phyloP scores from a whole-genome alignment of 35 echinoderm and acorn worm species.

The Lytechinus pictus region DNA sequence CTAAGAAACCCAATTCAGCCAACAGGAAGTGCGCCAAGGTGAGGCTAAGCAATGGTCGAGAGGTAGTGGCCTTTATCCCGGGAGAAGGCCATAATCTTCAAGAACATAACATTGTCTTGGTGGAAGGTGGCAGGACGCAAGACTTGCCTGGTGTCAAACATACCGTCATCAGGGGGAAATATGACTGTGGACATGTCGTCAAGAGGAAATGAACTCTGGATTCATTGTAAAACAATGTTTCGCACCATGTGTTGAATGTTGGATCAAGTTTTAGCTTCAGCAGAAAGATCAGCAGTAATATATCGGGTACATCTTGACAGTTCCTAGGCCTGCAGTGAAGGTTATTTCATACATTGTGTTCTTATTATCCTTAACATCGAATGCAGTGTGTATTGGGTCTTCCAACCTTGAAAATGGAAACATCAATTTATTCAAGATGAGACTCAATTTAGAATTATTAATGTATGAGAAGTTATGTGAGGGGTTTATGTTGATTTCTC shows the following conservation, averaged over 20 bases:
- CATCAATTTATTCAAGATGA: too few relatives aligned
- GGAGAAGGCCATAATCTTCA: conserved; percentile 94
- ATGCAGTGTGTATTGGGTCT: too few relatives aligned
- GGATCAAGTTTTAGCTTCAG: not conserved
- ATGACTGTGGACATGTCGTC: conserved; percentile 92
- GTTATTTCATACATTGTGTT: not conserved
- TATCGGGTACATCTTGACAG: not conserved
- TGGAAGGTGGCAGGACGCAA: conserved; percentile 94
- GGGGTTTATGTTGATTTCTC: too few relatives aligned
- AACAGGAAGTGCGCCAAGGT: conserved; percentile 94
- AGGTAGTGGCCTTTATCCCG: conserved; percentile 91
- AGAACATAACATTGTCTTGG: conserved; percentile 96
- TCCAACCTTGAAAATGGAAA: too few relatives aligned
- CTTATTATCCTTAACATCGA: not conserved
- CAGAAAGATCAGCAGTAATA: not conserved
- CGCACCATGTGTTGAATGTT: not conserved
- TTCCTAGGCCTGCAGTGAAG: not conserved
- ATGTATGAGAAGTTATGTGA: too few relatives aligned
- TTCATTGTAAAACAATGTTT: not conserved
- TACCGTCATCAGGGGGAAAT: conserved; percentile 95
- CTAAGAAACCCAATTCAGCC: conserved; percentile 97
- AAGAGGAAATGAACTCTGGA: conserved; percentile 74
- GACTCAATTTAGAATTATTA: too few relatives aligned
- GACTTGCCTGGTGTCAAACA: conserved; percentile 96
- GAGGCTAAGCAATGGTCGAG: conserved; percentile 86